phyloP scores from a whole-genome alignment of 2,888 invertebrate genomes.

The Taphrorychus bicolor region DNA sequence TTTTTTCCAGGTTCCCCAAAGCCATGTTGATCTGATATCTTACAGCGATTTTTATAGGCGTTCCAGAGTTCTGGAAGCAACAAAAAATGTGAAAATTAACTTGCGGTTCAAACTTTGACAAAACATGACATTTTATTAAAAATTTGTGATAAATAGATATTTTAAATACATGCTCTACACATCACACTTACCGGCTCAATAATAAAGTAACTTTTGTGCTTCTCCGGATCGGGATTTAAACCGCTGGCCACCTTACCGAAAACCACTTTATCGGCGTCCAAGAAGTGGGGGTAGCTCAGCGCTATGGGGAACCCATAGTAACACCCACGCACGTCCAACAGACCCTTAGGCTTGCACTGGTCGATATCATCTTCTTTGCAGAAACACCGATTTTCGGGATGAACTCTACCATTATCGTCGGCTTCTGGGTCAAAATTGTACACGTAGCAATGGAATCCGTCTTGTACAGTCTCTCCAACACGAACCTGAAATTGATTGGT shows the following conservation, averaged over 20 bases:
- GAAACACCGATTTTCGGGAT: slow-evolving; percentile 82
- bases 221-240: slow-evolving; percentile 66
- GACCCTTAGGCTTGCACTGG: slow-evolving; percentile 74
- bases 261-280: slow-evolving; percentile 72
- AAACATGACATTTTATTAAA: neutral
- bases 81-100: too few relatives aligned
- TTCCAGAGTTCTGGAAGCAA: slow-evolving; percentile 69
- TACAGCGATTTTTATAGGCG: slow-evolving; percentile 79
- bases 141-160: neutral
- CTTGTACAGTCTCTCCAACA: slow-evolving; percentile 65
- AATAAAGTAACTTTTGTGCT: slow-evolving; percentile 75
- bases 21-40: slow-evolving; percentile 90
- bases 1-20: slow-evolving; percentile 70
- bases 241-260: slow-evolving; percentile 73
- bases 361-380: slow-evolving; percentile 65
- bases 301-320: slow-evolving; percentile 92
- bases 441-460: slow-evolving; percentile 72
- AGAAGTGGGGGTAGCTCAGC: slow-evolving; percentile 87
- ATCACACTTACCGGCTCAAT: slow-evolving; percentile 74
- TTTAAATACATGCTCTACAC: neutral
- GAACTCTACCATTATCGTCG: slow-evolving; percentile 76
- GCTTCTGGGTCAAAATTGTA: slow-evolving; percentile 80
- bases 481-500: slow-evolving; percentile 61
- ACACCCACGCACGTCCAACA: slow-evolving; percentile 85
- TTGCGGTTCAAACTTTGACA: too few relatives aligned